Evolutionary conservation across 2,797 vertebrate genomes (phyloP).

Genomic region (Nannoperca obscura): DNA sequence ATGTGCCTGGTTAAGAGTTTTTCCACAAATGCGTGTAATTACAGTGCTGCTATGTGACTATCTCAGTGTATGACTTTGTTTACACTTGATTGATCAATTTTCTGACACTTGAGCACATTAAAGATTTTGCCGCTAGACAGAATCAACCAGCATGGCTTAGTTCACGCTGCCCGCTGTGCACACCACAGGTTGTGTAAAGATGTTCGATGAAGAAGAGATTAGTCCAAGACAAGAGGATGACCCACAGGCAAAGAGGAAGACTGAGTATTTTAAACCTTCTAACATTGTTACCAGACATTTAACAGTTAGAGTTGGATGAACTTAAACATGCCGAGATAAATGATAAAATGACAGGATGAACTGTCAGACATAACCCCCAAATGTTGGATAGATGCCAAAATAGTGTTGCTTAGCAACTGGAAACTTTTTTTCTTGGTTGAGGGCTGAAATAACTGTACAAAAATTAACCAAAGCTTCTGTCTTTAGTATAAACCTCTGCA

Average conservation of each 20-base stretch:
- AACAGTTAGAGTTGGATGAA: conserved; percentile 12
- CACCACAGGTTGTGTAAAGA: background rate
- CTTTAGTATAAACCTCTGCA: conserved; percentile 18
- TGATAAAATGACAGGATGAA: conserved; percentile 30
- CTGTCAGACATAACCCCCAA: conserved; percentile 45
- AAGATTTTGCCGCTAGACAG: background rate
- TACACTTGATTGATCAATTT: background rate
- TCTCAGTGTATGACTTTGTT: background rate
- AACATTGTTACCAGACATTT: conserved; percentile 11
- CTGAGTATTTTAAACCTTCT: conserved; percentile 9
- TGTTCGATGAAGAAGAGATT: background rate
- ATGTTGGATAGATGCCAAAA: conserved; percentile 52
- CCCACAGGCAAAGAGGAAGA: conserved; percentile 5
- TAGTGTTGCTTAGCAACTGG: conserved; percentile 63
- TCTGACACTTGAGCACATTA: background rate
- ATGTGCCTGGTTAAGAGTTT: conserved; percentile 13
- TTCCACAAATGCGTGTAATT: conserved; percentile 12
- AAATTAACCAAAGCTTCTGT: conserved; percentile 34
- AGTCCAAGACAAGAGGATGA: conserved; percentile 10
- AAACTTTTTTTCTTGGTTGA: conserved; percentile 45
- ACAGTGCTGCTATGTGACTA: background rate
- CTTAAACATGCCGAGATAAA: conserved; percentile 40
- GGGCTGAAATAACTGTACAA: conserved; percentile 42
- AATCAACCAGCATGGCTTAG: background rate
- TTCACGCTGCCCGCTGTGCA: conserved; percentile 9